phyloP scores from a whole-genome alignment of 1,140 invertebrate genomes.

The Lethrus apterus region DNA sequence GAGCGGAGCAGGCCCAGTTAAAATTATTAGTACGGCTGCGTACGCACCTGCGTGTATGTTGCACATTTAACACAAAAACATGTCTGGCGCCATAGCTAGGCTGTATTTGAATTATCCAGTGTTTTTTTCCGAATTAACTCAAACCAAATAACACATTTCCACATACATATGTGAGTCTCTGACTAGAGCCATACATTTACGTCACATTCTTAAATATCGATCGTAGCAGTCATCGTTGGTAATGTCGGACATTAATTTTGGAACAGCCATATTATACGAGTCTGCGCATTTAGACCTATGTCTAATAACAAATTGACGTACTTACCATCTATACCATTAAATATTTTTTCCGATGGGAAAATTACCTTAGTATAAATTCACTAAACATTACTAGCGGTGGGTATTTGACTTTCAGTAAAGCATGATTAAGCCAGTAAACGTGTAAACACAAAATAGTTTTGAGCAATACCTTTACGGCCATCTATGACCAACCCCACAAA shows the following conservation, averaged over 20 bases:
- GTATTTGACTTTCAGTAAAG: too few relatives aligned
- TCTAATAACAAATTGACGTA: neutral
- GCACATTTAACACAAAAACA: conserved; percentile 40
- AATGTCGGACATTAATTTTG: conserved; percentile 39
- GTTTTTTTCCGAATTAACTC: conserved; percentile 31
- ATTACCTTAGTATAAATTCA: too few relatives aligned
- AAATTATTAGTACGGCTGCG: conserved; percentile 76
- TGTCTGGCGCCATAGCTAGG: conserved; percentile 24
- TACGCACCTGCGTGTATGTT: conserved; percentile 79
- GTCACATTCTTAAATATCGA: conserved; percentile 41
- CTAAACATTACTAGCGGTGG: conserved; percentile 8
- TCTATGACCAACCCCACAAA: too few relatives aligned
- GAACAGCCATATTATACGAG: conserved; percentile 38
- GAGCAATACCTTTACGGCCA: too few relatives aligned
- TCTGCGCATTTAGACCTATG: conserved; percentile 32
- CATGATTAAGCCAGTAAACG: too few relatives aligned
- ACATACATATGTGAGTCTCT: conserved; percentile 30
- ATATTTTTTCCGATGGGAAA: neutral
- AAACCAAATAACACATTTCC: conserved; percentile 29
- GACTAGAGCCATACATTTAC: conserved; percentile 37
- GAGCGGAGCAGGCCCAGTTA: conserved; percentile 71
- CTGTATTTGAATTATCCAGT: conserved; percentile 17
- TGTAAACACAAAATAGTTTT: too few relatives aligned
- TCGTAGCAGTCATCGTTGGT: conserved; percentile 34
- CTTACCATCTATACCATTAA: neutral